phyloP scores from a whole-genome alignment of 2,797 vertebrate genomes.

The Cuniculus paca region DNA sequence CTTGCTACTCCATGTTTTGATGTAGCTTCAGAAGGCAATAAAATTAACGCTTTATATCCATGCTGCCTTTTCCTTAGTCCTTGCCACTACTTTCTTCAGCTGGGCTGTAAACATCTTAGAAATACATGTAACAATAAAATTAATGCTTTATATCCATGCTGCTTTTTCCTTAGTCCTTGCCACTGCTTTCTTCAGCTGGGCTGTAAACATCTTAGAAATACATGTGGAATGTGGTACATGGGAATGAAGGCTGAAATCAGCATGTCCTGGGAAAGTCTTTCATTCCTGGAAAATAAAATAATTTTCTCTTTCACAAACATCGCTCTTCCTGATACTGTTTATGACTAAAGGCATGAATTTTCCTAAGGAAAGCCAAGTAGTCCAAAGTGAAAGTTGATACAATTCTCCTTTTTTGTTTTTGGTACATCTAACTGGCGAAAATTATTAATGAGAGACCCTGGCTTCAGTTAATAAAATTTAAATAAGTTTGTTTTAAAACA shows the following conservation, averaged over 20 bases:
- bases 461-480: neutral
- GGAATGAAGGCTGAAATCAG: neutral
- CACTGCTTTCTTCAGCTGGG: slow-evolving; percentile 19
- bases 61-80: neutral
- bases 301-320: slow-evolving; percentile 36
- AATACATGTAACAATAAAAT: slow-evolving; percentile 61
- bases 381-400: neutral
- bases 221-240: neutral
- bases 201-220: slow-evolving; percentile 31
- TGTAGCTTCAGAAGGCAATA: slow-evolving; percentile 53
- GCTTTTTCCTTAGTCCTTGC: slow-evolving; percentile 22
- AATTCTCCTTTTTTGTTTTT: neutral
- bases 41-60: slow-evolving; percentile 36
- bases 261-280: neutral
- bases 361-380: neutral
- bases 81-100: slow-evolving; percentile 49
- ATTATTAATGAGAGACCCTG: slow-evolving; percentile 41
- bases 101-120: slow-evolving; percentile 4
- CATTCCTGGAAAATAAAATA: slow-evolving; percentile 43
- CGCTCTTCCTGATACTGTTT: neutral
- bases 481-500: slow-evolving; percentile 12
- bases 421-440: neutral
- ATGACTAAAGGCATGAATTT: slow-evolving; percentile 30
- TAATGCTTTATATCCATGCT: neutral
- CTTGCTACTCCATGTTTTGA: slow-evolving; percentile 52